Conservation (phyloP, 2,888 invertebrate species). For the Papilio demoleus region DNA sequence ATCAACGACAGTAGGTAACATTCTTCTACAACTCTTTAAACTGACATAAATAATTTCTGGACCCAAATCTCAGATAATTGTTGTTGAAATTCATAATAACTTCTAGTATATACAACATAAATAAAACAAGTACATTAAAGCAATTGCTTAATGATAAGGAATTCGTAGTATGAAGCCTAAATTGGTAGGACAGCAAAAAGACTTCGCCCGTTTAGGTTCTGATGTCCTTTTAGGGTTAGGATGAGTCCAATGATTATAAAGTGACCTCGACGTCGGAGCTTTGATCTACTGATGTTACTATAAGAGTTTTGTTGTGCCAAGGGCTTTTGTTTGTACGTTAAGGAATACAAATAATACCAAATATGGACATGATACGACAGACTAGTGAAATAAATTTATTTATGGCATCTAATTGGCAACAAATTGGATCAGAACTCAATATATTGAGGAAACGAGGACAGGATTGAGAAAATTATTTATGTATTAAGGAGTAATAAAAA, state of each 20-base stretch:
- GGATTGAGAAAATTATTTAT: too few relatives aligned
- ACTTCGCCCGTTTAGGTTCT: constrained; percentile 27
- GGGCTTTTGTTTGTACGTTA: neutral
- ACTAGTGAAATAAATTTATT: neutral
- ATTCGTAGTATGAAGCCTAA: constrained; percentile 32
- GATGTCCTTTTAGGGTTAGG: constrained; percentile 45
- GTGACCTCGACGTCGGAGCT: constrained; percentile 45
- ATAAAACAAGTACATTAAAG: constrained; percentile 4
- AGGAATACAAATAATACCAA: neutral
- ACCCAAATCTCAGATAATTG: too few relatives aligned
- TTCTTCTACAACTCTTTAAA: too few relatives aligned
- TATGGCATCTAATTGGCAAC: too few relatives aligned
- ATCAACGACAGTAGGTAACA: too few relatives aligned
- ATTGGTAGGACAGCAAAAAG: constrained; percentile 29
- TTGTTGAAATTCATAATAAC: neutral
- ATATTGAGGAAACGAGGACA: too few relatives aligned
- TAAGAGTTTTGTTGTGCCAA: constrained; percentile 12
- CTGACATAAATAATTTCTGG: too few relatives aligned
- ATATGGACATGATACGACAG: neutral
- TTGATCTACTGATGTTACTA: constrained; percentile 37
- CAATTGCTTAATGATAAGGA: constrained; percentile 18
- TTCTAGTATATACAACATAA: neutral
- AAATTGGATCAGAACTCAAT: too few relatives aligned
- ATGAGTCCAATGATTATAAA: constrained; percentile 50
- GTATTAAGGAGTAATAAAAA: too few relatives aligned